Conservation (phyloP, 1,140 invertebrate species). For the Leptoteleia sp. region DNA sequence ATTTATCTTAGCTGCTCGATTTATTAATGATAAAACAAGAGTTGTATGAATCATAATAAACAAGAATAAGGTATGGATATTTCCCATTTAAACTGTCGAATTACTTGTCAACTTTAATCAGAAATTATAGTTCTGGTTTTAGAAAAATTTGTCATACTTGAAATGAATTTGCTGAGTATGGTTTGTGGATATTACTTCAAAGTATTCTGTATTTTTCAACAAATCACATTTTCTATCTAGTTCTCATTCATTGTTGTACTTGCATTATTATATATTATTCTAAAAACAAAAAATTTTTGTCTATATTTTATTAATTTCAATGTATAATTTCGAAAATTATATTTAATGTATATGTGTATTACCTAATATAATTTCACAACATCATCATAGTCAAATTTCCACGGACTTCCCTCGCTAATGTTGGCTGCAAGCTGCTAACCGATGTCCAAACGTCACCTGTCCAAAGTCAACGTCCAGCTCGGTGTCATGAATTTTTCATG, state of each 20-base stretch:
- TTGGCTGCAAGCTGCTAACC: no score
- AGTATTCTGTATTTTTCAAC: no score
- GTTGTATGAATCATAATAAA: not conserved
- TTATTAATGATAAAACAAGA: constrained; percentile 11
- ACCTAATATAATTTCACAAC: not conserved
- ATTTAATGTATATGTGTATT: no score
- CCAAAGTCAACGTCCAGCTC: not conserved
- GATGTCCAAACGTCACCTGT: constrained; percentile 4
- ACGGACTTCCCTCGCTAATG: not conserved
- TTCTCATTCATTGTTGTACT: no score
- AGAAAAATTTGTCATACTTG: no score
- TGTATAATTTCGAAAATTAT: no score
- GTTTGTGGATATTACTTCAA: no score
- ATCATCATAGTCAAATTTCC: not conserved
- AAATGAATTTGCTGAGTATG: no score
- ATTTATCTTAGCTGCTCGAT: constrained; percentile 1
- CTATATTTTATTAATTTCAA: no score
- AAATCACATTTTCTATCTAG: no score
- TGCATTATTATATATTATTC: no score
- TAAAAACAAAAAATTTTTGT: no score
- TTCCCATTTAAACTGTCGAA: not conserved
- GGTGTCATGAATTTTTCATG: constrained; percentile 38
- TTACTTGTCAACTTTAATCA: not conserved
- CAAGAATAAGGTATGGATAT: not conserved
- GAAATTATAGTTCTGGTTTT: not conserved